Evolutionary conservation across 1,140 invertebrate species (phyloP).

Genomic region (Sweltsa coloradensis): DNA sequence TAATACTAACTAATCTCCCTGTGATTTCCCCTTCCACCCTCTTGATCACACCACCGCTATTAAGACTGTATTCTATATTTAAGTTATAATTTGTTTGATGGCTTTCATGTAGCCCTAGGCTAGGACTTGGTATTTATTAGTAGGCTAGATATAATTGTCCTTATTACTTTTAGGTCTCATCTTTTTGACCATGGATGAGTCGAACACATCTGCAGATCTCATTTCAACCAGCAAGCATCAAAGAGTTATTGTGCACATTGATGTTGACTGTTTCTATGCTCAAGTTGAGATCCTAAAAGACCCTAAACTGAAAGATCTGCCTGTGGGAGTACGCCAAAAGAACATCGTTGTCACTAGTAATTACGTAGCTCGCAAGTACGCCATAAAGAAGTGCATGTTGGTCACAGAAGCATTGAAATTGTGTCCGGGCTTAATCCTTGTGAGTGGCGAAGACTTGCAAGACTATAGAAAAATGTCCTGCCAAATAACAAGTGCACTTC

Average conservation of each 20-base stretch:
- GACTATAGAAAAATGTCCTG: constrained; percentile 57
- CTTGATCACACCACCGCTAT: no score
- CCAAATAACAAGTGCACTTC: constrained; percentile 50
- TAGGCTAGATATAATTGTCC: no score
- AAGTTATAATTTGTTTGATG: no score
- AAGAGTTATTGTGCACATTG: constrained; percentile 57
- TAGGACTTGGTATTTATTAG: no score
- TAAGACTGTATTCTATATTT: no score
- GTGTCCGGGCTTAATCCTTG: constrained; percentile 53
- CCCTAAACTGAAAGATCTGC: constrained; percentile 45
- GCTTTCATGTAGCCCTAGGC: no score
- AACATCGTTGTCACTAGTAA: constrained; percentile 69
- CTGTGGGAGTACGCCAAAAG: constrained; percentile 67
- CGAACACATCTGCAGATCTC: no score
- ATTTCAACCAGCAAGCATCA: no score
- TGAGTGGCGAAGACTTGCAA: constrained; percentile 63
- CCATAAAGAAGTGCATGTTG: constrained; percentile 60
- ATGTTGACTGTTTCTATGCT: constrained; percentile 71
- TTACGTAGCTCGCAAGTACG: constrained; percentile 56
- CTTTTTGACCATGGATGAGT: no score
- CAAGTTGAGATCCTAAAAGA: constrained; percentile 66
- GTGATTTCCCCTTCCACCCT: no score
- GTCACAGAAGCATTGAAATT: constrained; percentile 49
- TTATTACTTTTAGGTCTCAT: no score
- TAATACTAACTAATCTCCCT: no score